These are phyloP conservation scores for Drosophila melanica DNA, from an alignment of 1,140 invertebrate genomes.

Conservation along the genomic window DNA sequence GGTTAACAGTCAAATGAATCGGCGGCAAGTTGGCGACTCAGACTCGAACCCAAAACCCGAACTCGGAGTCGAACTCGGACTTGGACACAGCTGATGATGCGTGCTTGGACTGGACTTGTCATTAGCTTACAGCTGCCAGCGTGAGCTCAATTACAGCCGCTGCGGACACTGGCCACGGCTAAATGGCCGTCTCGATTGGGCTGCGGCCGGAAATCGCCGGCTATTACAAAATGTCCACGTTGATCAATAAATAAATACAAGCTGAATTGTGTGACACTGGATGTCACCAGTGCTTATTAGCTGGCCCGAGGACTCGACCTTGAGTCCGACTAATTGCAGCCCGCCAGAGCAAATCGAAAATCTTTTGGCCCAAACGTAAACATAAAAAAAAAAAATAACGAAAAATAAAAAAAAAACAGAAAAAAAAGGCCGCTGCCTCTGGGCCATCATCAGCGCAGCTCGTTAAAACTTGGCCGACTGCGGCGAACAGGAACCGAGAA, in stretches of 20 bases:
- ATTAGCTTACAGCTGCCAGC: slow-evolving; percentile 78
- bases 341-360: slow-evolving; percentile 53
- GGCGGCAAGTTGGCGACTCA: not conserved
- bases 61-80: slow-evolving; percentile 5
- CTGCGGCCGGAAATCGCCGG: slow-evolving; percentile 77
- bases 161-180: slow-evolving; percentile 19
- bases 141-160: slow-evolving; percentile 77
- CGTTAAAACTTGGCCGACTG: slow-evolving; percentile 58
- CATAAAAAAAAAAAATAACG: slow-evolving; percentile 2
- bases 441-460: slow-evolving; percentile 69
- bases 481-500: not conserved
- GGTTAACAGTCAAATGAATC: slow-evolving; percentile 4
- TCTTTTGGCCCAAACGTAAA: slow-evolving; percentile 53
- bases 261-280: slow-evolving; percentile 54
- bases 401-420: not conserved
- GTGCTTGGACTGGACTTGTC: slow-evolving; percentile 72
- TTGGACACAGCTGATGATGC: slow-evolving; percentile 44
- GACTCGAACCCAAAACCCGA: too few relatives aligned
- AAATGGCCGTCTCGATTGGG: too few relatives aligned
- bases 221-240: slow-evolving; percentile 78
- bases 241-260: slow-evolving; percentile 72
- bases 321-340: slow-evolving; percentile 48
- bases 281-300: slow-evolving; percentile 36
- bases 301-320: slow-evolving; percentile 12
- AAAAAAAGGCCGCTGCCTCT: slow-evolving; percentile 39